These are phyloP conservation scores for Xanthorhoe spadicearia DNA, from an alignment of 2,888 invertebrate species.

Conservation along the genomic window DNA sequence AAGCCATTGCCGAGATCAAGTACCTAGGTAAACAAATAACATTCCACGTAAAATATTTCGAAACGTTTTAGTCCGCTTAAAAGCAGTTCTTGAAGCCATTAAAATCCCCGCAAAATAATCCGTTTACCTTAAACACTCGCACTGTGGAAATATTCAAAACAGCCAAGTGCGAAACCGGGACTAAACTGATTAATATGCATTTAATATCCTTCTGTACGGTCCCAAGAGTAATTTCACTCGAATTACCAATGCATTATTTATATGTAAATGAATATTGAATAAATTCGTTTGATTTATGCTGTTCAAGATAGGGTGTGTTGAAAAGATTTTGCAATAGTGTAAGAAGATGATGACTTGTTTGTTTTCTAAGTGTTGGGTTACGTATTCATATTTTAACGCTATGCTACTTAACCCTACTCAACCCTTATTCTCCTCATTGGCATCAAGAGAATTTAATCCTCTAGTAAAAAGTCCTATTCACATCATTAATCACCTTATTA, in stretches of 20 bases:
- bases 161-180: conserved; percentile 48
- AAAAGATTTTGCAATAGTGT: not conserved
- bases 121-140: conserved; percentile 30
- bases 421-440: no score
- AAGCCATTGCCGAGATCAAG: not conserved
- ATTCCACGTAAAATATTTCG: not conserved
- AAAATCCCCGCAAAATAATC: conserved; percentile 30
- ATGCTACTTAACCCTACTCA: no score
- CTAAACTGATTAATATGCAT: conserved; percentile 68
- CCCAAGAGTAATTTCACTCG: conserved; percentile 65
- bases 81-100: conserved; percentile 15
- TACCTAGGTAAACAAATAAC: not conserved
- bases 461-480: not conserved
- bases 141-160: conserved; percentile 46
- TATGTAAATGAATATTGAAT: conserved; percentile 67
- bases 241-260: conserved; percentile 72
- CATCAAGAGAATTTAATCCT: no score
- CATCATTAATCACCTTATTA: conserved; percentile 39
- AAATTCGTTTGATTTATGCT: conserved; percentile 47
- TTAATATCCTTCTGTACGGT: conserved; percentile 56
- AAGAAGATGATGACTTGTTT: not conserved
- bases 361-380: not conserved
- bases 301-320: conserved; percentile 27
- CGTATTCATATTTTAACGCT: no score
- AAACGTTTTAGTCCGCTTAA: not conserved